phyloP scores from a whole-genome alignment of 2,888 invertebrate genomes.

The Brachypterus glaber region DNA sequence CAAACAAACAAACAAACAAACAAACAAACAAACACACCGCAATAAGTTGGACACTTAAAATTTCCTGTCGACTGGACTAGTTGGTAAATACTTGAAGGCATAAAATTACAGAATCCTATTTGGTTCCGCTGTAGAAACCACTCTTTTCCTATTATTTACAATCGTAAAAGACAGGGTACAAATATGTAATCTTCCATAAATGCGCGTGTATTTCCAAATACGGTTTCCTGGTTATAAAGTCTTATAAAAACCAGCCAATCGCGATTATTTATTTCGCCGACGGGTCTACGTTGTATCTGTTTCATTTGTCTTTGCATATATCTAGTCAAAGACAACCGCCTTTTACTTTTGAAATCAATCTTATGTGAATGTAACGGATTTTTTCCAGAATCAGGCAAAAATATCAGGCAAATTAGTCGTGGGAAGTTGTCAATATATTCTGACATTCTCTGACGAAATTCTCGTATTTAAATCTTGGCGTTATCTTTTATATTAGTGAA shows the following conservation, averaged over 20 bases:
- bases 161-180: slow-evolving; percentile 27
- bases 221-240: slow-evolving; percentile 24
- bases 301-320: slow-evolving; percentile 21
- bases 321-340: slow-evolving; percentile 19
- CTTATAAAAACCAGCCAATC: slow-evolving; percentile 16
- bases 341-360: slow-evolving; percentile 23
- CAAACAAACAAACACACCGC: too few species aligned
- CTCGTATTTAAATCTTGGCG: too few species aligned
- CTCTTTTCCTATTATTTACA: slow-evolving; percentile 26
- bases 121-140: too few species aligned
- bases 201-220: slow-evolving; percentile 29
- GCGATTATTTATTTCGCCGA: slow-evolving; percentile 21
- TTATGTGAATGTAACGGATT: slow-evolving; percentile 15
- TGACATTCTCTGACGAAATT: not conserved
- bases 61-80: too few species aligned
- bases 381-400: slow-evolving; percentile 10
- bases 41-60: too few species aligned
- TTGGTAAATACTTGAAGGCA: too few species aligned
- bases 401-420: slow-evolving; percentile 15
- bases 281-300: slow-evolving; percentile 21
- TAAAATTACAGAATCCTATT: too few species aligned
- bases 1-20: too few species aligned
- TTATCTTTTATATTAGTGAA: too few species aligned
- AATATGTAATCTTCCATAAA: slow-evolving; percentile 30
- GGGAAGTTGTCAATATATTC: slow-evolving; percentile 18